Evolutionary conservation across 2,113 vertebrate genomes (phyloP).

Genomic region (Indri indri): DNA sequence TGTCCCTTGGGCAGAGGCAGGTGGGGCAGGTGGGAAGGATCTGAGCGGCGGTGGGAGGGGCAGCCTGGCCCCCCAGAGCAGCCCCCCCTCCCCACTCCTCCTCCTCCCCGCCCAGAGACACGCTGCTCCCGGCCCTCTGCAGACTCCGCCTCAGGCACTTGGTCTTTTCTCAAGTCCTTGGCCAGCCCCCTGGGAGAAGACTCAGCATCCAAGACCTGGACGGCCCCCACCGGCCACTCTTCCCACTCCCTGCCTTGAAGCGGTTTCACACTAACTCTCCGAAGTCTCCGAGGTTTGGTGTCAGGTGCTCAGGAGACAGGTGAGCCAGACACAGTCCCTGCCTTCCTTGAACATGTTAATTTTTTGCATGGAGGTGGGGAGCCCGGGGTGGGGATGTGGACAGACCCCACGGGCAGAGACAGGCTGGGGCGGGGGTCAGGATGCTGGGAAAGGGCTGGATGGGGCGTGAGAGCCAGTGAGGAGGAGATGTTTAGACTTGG

Average conservation of each 20-base stretch:
- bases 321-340: neutral
- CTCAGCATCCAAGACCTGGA: neutral
- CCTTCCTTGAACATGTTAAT: too few species aligned
- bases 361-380: neutral
- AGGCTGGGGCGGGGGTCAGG: neutral
- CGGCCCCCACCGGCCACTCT: neutral
- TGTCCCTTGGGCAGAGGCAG: neutral
- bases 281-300: neutral
- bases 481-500: neutral
- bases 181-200: neutral
- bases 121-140: neutral
- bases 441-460: neutral
- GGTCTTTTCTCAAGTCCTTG: neutral
- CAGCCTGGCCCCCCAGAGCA: neutral
- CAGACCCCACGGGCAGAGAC: neutral
- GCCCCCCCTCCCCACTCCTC: neutral
- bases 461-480: neutral
- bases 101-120: too few species aligned
- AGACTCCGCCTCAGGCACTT: neutral
- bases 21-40: neutral
- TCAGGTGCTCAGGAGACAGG: neutral
- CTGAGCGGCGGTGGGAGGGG: neutral
- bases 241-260: neutral
- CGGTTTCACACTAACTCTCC: neutral
- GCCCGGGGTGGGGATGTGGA: neutral